Evolutionary conservation across 2,113 vertebrate species (phyloP), one percentile per base, ranked within the genome.

Genomic region (Paratilapia polleni): DNA sequence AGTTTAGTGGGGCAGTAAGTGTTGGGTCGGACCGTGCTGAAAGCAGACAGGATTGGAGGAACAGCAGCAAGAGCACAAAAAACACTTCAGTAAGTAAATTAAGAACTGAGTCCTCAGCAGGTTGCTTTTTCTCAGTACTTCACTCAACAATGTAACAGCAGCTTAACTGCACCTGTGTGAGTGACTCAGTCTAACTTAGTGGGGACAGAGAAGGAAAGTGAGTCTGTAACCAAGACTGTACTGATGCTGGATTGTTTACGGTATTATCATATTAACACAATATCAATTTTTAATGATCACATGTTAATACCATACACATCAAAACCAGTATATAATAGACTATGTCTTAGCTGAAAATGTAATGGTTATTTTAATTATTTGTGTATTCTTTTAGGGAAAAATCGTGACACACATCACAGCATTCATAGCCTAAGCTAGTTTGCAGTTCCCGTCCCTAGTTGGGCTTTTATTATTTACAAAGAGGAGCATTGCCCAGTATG

Each of bases 241-340:
- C 28, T 31, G 28, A 31, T 31, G 28, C 28, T 31, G 28, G 28
- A 4, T 31, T 31, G 28, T 31, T 31, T 31, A 31, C 28, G 28
- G 28, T 31, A 4, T 31, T 31, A 31, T 31, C 28, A 31, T 4
- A 31, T 31, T 31, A 31, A 31, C 28, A 31, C 4, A 4, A 31
- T 31, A 31, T 31, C 28, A 31, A 4, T 31, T 31, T 31, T 4
- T 31, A 31, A 20, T 66, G 43, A 10, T 66, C 0, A 24, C 63
- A 6, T 0, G 38, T 43, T 43, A n/a, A 66, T 22, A 43, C 63
- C 13, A 0, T 66, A 38, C 63, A 66, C 36, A 2, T 13, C n/a
- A 15, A 24, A 41, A 9, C 63, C 63, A 66, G 0, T 66, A 38
- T 43, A n/a, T 1, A n/a, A 24, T 15, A 41, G 0, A 20, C 64